Base-by-base conservation (phyloP, 2,888 invertebrate species). In the Capitulum mitella region DNA sequence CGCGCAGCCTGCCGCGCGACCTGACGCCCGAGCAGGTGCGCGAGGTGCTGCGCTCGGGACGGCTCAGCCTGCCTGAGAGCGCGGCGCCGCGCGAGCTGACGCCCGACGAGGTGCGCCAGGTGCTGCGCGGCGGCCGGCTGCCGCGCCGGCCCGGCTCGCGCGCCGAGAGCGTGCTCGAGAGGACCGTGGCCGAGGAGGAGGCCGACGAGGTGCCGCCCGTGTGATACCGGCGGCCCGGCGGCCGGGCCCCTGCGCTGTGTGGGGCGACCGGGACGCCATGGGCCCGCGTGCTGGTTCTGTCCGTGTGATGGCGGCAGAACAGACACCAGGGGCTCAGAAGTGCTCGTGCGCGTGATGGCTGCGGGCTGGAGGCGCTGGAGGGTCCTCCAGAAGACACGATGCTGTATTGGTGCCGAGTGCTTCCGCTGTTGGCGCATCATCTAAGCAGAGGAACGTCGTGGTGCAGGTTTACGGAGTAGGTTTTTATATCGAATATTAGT, bases 21-120 rank as follows among this genome's bases (percentile, higher is more conserved):
- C n/a, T 70, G 37, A 70, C 37, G 22, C 70, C 70, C 19, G 70
- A 70, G 5, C 37, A 70, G 70, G 70, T 70, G 37, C 34, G 37
- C 37, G 70, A 70, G 37, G 70, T 70, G 70, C 37, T 70, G 37
- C 34, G 37, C 70, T 37, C 70, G 22, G 70, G 70, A 22, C 70
- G 70, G 2, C 70, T 70, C 29, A 70, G 70, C 37, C 70, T 70
- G 70, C 70, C 70, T 1, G 70, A 70, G 70, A 70, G 10, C 29
- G 70, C 34, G 2, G 70, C n/a, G 37, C 29, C 37, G 37, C 37
- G 70, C 37, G 37, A 70, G 70, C 22, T 70, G 37, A 37, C 70
- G 37, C 37, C 34, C 22, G 70, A 70, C 37, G 29, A 70, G 37
- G 70, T 70, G 70, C 70, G 70, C 6, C 70, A 70, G 70, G 70